Evolutionary conservation across 2,888 invertebrate genomes (phyloP).

Genomic region (Sphecodes monilicornis): DNA sequence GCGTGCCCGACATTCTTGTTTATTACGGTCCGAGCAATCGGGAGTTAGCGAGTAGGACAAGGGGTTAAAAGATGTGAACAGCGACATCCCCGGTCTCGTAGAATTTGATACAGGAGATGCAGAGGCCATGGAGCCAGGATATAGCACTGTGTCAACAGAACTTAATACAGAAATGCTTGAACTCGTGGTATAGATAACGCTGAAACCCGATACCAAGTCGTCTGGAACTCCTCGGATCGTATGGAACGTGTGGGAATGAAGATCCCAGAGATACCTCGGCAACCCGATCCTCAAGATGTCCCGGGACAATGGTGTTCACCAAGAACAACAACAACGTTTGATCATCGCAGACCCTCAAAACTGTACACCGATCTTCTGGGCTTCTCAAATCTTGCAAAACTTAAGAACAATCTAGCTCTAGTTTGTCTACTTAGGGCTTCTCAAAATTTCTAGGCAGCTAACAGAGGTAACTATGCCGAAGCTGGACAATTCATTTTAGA

Average conservation of each 20-base stretch:
- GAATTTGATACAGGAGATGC: not conserved
- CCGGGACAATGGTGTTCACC: not conserved
- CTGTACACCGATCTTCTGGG: not conserved
- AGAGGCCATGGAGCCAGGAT: not conserved
- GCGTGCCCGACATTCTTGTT: too few species aligned
- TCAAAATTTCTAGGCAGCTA: not conserved
- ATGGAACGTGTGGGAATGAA: not conserved
- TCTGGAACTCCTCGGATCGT: not conserved
- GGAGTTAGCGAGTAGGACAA: too few species aligned
- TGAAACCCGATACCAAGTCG: not conserved
- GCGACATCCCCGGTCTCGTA: not conserved
- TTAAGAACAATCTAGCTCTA: not conserved
- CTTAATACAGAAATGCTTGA: not conserved
- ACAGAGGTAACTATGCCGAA: not conserved
- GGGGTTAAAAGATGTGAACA: not conserved
- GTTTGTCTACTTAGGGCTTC: not conserved
- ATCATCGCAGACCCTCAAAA: not conserved
- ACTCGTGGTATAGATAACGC: not conserved
- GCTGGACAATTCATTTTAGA: not conserved
- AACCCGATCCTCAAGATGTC: not conserved
- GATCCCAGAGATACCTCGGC: not conserved
- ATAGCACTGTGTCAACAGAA: not conserved
- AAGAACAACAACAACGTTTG: not conserved
- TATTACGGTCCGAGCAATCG: too few species aligned
- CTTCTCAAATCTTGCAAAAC: not conserved